These are phyloP conservation scores for Calameuta idolon DNA, from an alignment of 2,888 invertebrate species.

Conservation along the genomic window DNA sequence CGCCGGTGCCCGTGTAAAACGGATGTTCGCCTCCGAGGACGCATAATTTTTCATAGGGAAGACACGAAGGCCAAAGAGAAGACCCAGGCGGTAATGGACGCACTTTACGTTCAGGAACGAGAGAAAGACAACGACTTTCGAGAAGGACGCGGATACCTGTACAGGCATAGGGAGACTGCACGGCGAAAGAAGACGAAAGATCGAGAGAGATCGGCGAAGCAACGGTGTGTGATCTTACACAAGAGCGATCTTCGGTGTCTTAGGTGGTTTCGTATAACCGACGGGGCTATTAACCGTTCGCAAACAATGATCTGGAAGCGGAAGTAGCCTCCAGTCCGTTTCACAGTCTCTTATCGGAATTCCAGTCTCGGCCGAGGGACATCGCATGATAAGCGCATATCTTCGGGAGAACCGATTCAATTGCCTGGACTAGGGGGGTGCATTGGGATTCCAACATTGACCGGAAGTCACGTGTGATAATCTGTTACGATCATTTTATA, in stretches of 20 bases:
- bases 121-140: slow-evolving; percentile 29
- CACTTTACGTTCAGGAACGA: slow-evolving; percentile 7
- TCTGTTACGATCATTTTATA: background rate
- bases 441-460: too few species aligned
- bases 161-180: background rate
- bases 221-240: slow-evolving; percentile 27
- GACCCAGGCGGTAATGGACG: background rate
- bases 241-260: slow-evolving; percentile 38
- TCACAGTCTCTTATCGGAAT: slow-evolving; percentile 55
- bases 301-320: slow-evolving; percentile 66
- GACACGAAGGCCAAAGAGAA: background rate
- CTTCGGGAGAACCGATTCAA: too few species aligned
- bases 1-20: slow-evolving; percentile 46
- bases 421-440: too few species aligned
- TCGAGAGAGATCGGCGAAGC: background rate
- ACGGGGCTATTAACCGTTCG: slow-evolving; percentile 64
- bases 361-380: slow-evolving; percentile 41
- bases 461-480: background rate
- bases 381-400: background rate
- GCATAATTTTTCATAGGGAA: slow-evolving; percentile 53
- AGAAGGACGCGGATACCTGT: background rate
- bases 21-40: slow-evolving; percentile 54
- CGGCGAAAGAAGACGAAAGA: background rate
- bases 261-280: slow-evolving; percentile 34
- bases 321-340: slow-evolving; percentile 46